These are phyloP conservation scores for Spilosoma lubricipeda DNA, from an alignment of 2,888 invertebrate species.

Conservation along the genomic window DNA sequence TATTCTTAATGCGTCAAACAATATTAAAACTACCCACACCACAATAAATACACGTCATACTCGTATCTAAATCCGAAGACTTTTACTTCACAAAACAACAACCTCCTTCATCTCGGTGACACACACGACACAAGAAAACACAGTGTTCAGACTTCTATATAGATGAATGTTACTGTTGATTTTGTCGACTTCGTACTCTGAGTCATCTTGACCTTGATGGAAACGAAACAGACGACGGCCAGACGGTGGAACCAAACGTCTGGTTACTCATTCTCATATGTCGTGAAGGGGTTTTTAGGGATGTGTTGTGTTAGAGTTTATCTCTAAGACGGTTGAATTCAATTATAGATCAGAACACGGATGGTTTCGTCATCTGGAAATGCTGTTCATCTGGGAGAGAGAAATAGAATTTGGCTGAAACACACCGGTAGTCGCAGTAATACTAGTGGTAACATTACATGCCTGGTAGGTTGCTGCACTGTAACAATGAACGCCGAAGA, in stretches of 20 bases:
- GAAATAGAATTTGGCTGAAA: neutral
- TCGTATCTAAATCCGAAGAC: conserved; percentile 15
- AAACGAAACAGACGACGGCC: conserved; percentile 59
- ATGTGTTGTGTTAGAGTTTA: conserved; percentile 16
- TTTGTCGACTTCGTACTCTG: conserved; percentile 36
- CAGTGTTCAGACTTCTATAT: conserved; percentile 16
- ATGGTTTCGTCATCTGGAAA: neutral
- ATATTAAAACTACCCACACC: neutral
- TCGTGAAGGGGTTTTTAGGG: conserved; percentile 31
- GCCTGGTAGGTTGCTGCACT: neutral
- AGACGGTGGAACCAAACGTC: conserved; percentile 53
- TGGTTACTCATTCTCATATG: conserved; percentile 59
- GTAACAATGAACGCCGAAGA: neutral
- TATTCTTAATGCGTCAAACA: neutral
- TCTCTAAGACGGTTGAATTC: neutral
- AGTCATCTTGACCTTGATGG: conserved; percentile 64
- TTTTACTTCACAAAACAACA: conserved; percentile 20
- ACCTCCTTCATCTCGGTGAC: conserved; percentile 10
- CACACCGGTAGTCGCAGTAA: neutral
- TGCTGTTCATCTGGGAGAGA: neutral
- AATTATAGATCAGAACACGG: neutral
- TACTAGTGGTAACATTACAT: neutral
- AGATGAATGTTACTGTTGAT: conserved; percentile 5
- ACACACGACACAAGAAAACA: conserved; percentile 11
- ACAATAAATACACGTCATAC: conserved; percentile 1